Percentiles rank a stretch among this genome's conserved stretches.
phyloP scores from a whole-genome alignment of 1,140 invertebrate species.

The Mamestra configurata region DNA sequence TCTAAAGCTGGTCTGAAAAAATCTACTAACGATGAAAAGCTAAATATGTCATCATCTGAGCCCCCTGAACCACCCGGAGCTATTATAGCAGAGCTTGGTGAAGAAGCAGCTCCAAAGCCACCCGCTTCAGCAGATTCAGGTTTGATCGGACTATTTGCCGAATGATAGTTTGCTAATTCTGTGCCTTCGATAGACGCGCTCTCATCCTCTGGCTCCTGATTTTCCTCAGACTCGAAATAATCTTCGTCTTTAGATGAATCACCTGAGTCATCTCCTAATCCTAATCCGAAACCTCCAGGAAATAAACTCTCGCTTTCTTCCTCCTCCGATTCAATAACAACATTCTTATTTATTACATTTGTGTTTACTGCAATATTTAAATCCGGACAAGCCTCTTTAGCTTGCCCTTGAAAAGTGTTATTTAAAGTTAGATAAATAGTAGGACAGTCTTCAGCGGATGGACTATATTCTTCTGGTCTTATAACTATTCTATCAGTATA shows the following conservation, averaged over 20 bases:
- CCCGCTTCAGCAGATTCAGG: constrained; percentile 66
- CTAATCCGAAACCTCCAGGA: constrained; percentile 69
- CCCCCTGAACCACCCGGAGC: constrained; percentile 65
- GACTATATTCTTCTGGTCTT: constrained; percentile 82
- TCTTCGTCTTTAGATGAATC: constrained; percentile 67
- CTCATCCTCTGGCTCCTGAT: constrained; percentile 66
- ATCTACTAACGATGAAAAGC: constrained; percentile 71
- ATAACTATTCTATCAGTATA: constrained; percentile 84
- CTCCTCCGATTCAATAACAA: constrained; percentile 81
- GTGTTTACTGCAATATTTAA: constrained; percentile 85
- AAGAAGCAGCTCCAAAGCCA: constrained; percentile 64
- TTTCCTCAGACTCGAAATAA: constrained; percentile 74
- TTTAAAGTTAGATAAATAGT: constrained; percentile 83
- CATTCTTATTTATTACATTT: constrained; percentile 83
- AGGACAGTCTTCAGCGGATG: constrained; percentile 78
- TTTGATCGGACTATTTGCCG: constrained; percentile 63
- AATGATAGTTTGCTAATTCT: constrained; percentile 76
- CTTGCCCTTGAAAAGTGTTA: constrained; percentile 85
- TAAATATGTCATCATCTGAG: constrained; percentile 75
- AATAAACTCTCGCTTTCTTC: constrained; percentile 76
- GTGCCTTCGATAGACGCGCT: constrained; percentile 76
- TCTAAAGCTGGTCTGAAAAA: constrained; percentile 78
- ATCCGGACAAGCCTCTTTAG: constrained; percentile 84
- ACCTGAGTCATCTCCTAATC: constrained; percentile 59
- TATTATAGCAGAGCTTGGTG: constrained; percentile 65